These are phyloP conservation scores for Nematostella vectensis DNA, from an alignment of 92 coral and sea anemone species.

Conservation along the genomic window DNA sequence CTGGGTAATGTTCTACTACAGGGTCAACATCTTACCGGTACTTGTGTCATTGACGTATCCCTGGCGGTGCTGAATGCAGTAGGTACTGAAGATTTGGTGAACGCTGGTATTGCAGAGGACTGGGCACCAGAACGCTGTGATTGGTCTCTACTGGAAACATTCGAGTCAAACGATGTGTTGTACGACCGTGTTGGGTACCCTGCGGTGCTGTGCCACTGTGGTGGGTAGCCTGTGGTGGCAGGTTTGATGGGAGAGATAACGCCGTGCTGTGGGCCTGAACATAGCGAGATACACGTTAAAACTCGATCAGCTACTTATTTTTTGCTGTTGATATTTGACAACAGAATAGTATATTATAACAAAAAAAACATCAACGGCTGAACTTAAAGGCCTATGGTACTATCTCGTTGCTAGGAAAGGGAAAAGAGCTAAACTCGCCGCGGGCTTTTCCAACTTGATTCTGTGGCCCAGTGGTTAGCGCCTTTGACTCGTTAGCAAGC, in stretches of 20 bases:
- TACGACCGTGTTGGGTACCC: slow-evolving; percentile 1
- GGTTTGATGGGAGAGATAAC: slow-evolving; percentile 20
- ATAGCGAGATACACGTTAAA: too few relatives aligned
- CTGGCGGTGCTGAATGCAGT: slow-evolving; percentile 18
- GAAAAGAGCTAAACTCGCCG: too few relatives aligned
- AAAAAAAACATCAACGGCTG: too few relatives aligned
- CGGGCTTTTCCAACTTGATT: too few relatives aligned
- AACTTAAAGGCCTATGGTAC: too few relatives aligned
- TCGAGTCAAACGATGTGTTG: slow-evolving; percentile 7
- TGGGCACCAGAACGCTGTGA: slow-evolving; percentile 14
- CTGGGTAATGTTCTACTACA: not conserved
- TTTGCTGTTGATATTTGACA: too few relatives aligned
- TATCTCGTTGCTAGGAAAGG: too few relatives aligned
- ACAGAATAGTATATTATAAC: too few relatives aligned
- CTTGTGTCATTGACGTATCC: not conserved
- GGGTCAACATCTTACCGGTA: slow-evolving; percentile 4
- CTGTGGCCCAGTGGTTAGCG: too few relatives aligned
- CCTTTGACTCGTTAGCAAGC: too few relatives aligned
- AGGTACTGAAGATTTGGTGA: slow-evolving; percentile 50
- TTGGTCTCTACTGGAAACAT: slow-evolving; percentile 17
- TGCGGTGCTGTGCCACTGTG: too few relatives aligned
- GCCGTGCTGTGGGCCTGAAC: not conserved
- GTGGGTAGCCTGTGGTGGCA: not conserved
- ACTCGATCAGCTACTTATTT: too few relatives aligned
- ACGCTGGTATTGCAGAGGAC: slow-evolving; percentile 29